A percentile compares a stretch with the other conserved stretches of the same genome.
These are phyloP conservation scores for Chaetophractus vellerosus DNA, from an alignment of 2,797 vertebrate genomes.

Conservation along the genomic window DNA sequence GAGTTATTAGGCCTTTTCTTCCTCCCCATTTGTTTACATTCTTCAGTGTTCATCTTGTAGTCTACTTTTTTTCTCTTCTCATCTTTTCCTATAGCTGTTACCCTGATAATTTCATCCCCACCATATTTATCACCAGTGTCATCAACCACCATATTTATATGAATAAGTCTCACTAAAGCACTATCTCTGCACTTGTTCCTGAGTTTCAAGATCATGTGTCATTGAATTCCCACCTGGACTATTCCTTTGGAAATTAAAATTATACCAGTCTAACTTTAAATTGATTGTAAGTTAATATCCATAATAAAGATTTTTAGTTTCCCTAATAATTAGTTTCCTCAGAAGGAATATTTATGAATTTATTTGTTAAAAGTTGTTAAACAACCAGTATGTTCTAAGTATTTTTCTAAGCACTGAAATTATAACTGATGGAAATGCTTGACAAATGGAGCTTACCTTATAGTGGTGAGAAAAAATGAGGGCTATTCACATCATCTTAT, in stretches of 20 bases:
- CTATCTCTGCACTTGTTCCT: not conserved
- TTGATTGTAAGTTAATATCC: not conserved
- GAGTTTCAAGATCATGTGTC: not conserved
- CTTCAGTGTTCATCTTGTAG: too few species aligned
- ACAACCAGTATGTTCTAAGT: not conserved
- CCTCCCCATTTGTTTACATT: not conserved
- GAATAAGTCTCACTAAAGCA: not conserved
- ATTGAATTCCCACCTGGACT: not conserved
- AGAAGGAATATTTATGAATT: not conserved
- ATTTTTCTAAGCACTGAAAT: not conserved
- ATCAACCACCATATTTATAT: not conserved
- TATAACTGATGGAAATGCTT: not conserved
- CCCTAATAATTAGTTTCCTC: not conserved
- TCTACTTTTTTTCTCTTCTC: not conserved
- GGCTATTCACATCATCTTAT: not conserved
- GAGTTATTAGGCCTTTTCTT: not conserved
- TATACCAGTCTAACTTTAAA: not conserved
- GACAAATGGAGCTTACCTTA: not conserved
- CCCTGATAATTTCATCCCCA: not conserved
- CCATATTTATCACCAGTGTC: not conserved
- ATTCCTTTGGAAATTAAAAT: not conserved
- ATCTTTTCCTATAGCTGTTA: not conserved
- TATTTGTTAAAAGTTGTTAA: not conserved
- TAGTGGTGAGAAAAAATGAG: not conserved
- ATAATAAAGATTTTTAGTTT: not conserved